Evolutionary conservation across 1,140 invertebrate genomes (phyloP).

Genomic region (Danaus plexippus): DNA sequence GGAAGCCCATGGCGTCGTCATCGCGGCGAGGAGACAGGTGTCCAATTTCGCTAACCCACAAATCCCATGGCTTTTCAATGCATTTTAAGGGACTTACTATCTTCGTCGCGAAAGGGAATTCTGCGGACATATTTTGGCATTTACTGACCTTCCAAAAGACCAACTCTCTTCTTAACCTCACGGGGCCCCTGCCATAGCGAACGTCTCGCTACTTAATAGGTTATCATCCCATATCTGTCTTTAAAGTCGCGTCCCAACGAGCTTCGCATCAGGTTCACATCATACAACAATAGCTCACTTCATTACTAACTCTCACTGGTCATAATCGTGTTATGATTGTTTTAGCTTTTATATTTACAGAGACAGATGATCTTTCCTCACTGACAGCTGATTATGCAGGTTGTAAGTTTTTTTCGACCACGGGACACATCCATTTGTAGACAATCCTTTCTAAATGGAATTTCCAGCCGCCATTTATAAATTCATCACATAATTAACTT

Average conservation of each 20-base stretch:
- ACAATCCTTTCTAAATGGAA: conserved; percentile 42
- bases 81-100: conserved; percentile 62
- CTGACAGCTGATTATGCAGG: conserved; percentile 73
- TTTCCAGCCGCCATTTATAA: conserved; percentile 35
- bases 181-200: conserved; percentile 52
- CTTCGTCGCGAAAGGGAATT: conserved; percentile 54
- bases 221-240: conserved; percentile 70
- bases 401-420: conserved; percentile 70
- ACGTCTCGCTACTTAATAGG: conserved; percentile 55
- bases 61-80: conserved; percentile 69
- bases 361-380: conserved; percentile 71
- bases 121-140: conserved; percentile 57
- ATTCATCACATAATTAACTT: conserved; percentile 45
- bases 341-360: conserved; percentile 72
- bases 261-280: conserved; percentile 43
- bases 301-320: conserved; percentile 46
- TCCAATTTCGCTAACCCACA: conserved; percentile 66
- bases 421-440: conserved; percentile 64
- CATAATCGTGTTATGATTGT: conserved; percentile 63
- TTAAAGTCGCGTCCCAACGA: conserved; percentile 32
- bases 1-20: conserved; percentile 41
- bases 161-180: conserved; percentile 43
- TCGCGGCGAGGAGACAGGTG: conserved; percentile 56
- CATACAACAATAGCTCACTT: conserved; percentile 39
- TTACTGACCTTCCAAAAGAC: conserved; percentile 33